Evolutionary conservation across 2,797 vertebrate species (phyloP).

Genomic region (Acanthurus tractus): DNA sequence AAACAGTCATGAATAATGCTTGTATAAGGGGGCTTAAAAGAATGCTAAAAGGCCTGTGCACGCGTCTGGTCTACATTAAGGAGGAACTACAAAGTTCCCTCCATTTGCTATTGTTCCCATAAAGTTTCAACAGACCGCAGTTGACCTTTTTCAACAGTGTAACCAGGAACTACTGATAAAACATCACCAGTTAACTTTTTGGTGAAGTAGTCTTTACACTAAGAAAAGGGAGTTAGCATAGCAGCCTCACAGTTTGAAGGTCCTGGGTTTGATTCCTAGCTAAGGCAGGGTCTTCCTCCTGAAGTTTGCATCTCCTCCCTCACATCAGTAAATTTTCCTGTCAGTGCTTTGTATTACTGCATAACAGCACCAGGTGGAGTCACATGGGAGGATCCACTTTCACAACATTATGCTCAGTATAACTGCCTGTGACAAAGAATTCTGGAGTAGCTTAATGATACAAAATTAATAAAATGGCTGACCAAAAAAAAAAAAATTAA

Average conservation of each 20-base stretch:
- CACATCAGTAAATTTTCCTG: too few species aligned
- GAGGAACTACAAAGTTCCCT: slow-evolving; percentile 18
- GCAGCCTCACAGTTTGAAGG: neutral
- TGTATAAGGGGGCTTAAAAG: slow-evolving; percentile 50
- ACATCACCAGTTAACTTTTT: slow-evolving; percentile 15
- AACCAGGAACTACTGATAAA: slow-evolving; percentile 31
- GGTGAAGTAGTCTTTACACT: neutral
- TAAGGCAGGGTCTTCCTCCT: too few species aligned
- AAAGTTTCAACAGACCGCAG: neutral
- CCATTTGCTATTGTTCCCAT: neutral
- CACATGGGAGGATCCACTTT: too few species aligned
- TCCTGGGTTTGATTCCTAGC: too few species aligned
- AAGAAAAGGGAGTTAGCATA: too few species aligned
- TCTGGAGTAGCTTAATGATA: too few species aligned
- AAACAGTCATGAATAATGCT: slow-evolving; percentile 65
- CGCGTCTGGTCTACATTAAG: neutral
- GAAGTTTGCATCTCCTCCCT: too few species aligned
- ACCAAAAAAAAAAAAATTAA: neutral
- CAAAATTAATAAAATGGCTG: neutral
- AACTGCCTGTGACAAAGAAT: too few species aligned
- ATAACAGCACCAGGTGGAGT: too few species aligned
- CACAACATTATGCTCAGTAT: too few species aligned
- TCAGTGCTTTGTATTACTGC: too few species aligned
- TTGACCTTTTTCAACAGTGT: neutral
- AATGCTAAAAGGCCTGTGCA: slow-evolving; percentile 44